Conservation (phyloP, 2,888 invertebrate species). For the Heliconius ismenius region DNA sequence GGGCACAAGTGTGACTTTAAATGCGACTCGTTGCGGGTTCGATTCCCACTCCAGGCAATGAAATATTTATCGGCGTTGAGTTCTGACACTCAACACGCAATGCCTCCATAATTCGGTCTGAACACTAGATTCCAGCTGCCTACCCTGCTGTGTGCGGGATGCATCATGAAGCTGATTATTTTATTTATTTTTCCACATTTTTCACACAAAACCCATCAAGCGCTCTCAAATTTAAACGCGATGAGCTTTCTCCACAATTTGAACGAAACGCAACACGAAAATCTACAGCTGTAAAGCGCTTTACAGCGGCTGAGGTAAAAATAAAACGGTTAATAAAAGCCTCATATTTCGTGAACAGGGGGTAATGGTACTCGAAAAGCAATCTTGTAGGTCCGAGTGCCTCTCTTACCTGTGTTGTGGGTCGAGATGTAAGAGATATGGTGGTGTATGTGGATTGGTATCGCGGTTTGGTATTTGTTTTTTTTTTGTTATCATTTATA, state of each 20-base stretch:
- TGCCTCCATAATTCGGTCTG: too few species aligned
- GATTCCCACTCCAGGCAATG: too few species aligned
- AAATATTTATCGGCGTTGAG: too few species aligned
- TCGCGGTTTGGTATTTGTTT: too few species aligned
- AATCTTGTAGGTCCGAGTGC: conserved; percentile 70
- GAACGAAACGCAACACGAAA: conserved; percentile 30
- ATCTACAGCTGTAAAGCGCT: conserved; percentile 40
- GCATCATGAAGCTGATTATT: not conserved
- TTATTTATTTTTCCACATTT: too few species aligned
- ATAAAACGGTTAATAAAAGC: conserved; percentile 65
- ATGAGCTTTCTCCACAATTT: conserved; percentile 15
- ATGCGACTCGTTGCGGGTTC: too few species aligned
- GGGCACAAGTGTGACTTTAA: too few species aligned
- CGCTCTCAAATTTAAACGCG: not conserved
- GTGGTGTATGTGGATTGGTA: not conserved
- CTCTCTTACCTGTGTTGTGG: conserved; percentile 55
- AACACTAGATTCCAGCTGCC: not conserved
- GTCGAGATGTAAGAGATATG: conserved; percentile 41
- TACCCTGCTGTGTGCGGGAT: not conserved
- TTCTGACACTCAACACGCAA: too few species aligned
- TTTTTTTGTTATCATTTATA: too few species aligned
- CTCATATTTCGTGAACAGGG: conserved; percentile 63
- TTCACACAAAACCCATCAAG: not conserved
- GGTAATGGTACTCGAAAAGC: conserved; percentile 73
- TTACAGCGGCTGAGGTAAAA: conserved; percentile 40